phyloP scores from a whole-genome alignment of 2,113 vertebrate genomes.

The Saguinus imperator region DNA sequence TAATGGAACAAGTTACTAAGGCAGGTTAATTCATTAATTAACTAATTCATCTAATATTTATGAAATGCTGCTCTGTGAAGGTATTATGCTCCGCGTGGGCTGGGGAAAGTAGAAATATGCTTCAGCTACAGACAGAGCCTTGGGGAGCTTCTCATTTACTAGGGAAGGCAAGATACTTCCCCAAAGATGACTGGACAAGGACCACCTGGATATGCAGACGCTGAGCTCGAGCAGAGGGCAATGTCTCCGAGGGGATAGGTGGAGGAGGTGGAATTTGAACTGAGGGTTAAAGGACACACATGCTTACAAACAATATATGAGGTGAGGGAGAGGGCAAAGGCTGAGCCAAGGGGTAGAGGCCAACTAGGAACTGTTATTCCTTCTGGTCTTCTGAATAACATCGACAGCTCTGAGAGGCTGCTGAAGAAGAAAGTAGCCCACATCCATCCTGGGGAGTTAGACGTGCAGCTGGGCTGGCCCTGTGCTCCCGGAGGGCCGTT shows the following conservation, averaged over 20 bases:
- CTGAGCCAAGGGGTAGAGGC: not conserved
- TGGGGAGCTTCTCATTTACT: not conserved
- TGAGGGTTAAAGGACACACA: not conserved
- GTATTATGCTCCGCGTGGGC: not conserved
- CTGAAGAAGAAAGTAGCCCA: not conserved
- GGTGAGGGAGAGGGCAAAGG: not conserved
- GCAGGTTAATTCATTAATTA: conserved; percentile 72
- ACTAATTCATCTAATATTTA: conserved; percentile 68
- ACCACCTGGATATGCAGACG: not conserved
- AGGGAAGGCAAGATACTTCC: not conserved
- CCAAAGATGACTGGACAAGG: not conserved
- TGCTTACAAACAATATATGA: not conserved
- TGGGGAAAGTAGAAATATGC: not conserved
- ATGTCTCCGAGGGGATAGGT: not conserved
- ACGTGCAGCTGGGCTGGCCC: not conserved
- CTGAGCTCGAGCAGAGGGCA: not conserved
- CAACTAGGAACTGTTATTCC: not conserved
- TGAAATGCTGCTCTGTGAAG: conserved; percentile 44
- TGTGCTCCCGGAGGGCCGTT: not conserved
- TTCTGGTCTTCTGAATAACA: not conserved
- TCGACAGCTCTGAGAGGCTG: not conserved
- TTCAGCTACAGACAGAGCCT: not conserved
- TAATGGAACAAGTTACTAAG: conserved; percentile 59
- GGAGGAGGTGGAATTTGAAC: not conserved
- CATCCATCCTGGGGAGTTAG: not conserved